A percentile compares a stretch with the other conserved stretches of the same genome.
Conservation (phyloP, 2,888 invertebrate genomes). For the Limenitis camilla region DNA sequence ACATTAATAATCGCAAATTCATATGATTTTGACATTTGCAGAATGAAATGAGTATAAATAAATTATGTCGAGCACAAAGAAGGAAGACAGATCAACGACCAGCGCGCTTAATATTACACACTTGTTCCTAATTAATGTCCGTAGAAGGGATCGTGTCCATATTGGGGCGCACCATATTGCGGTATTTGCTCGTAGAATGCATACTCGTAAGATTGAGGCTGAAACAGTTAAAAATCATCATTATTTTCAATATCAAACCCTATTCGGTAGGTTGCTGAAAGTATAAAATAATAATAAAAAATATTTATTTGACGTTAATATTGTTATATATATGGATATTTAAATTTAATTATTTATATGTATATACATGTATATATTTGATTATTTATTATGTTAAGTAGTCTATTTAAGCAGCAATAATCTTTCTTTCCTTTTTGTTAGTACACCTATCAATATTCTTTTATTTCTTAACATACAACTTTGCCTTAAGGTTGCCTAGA, state of each 20-base stretch:
- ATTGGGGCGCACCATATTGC: constrained; percentile 29
- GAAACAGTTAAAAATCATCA: constrained; percentile 23
- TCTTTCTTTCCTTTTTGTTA: too few relatives aligned
- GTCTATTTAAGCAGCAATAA: too few relatives aligned
- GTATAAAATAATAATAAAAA: too few relatives aligned
- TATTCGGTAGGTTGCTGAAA: constrained; percentile 18
- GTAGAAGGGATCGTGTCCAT: constrained; percentile 56
- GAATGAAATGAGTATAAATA: too few relatives aligned
- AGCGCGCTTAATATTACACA: constrained; percentile 22
- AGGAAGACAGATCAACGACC: constrained; percentile 20
- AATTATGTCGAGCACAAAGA: constrained; percentile 28
- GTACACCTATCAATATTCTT: too few relatives aligned
- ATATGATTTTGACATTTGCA: background rate
- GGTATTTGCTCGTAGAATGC: constrained; percentile 29
- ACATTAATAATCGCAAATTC: background rate
- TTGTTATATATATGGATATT: too few relatives aligned
- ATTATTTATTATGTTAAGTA: too few relatives aligned
- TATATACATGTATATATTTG: constrained; percentile 8
- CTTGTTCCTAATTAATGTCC: constrained; percentile 37
- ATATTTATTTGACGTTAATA: too few relatives aligned
- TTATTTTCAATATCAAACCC: constrained; percentile 19
- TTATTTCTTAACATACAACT: too few relatives aligned
- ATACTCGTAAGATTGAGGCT: constrained; percentile 29
- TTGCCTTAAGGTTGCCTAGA: too few relatives aligned
- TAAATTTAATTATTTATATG: too few relatives aligned